These are phyloP conservation scores for Acanthiza pusilla DNA, from an alignment of 2,797 vertebrate species.

Conservation along the genomic window DNA sequence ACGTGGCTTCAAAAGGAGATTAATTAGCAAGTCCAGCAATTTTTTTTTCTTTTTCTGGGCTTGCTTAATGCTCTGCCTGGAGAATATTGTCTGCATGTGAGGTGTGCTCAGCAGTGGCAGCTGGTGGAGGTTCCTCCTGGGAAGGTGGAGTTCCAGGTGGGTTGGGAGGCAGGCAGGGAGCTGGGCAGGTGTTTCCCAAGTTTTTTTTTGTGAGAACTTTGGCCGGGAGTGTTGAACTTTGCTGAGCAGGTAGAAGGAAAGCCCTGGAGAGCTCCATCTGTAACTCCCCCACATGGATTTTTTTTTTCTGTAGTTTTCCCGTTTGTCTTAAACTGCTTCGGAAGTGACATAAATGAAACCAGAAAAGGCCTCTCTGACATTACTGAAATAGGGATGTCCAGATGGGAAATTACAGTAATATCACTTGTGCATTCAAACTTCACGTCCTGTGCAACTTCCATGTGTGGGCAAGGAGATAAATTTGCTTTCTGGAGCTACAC, in stretches of 20 bases:
- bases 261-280: background rate
- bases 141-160: background rate
- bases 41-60: background rate
- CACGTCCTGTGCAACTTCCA: background rate
- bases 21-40: background rate
- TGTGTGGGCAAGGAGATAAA: constrained; percentile 28
- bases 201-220: background rate
- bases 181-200: background rate
- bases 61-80: background rate
- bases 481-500: background rate
- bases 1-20: background rate
- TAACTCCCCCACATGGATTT: background rate
- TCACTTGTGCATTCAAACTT: constrained; percentile 3
- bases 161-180: background rate
- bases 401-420: constrained; percentile 31
- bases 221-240: background rate
- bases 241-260: background rate
- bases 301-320: background rate
- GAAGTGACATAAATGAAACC: constrained; percentile 38
- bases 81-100: background rate
- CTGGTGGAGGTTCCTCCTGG: background rate
- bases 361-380: constrained; percentile 18
- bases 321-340: constrained; percentile 17
- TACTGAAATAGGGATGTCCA: constrained; percentile 25
- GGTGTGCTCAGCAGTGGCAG: background rate